phyloP scores from a whole-genome alignment of 2,888 invertebrate species.

The Apomyelois bistriatella region DNA sequence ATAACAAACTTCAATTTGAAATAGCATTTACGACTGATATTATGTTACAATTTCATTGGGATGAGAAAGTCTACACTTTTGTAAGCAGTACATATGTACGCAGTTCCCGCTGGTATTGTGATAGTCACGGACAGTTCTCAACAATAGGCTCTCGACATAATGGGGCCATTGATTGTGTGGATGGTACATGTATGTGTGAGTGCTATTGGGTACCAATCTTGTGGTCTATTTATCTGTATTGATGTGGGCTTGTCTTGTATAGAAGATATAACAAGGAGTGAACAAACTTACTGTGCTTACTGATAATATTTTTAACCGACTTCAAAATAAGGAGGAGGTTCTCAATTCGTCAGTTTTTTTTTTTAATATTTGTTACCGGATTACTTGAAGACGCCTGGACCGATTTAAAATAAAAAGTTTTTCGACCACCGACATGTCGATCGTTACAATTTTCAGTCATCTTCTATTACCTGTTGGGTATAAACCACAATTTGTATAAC shows the following conservation, averaged over 20 bases:
- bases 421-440: no score
- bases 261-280: background rate
- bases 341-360: no score
- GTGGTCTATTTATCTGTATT: constrained; percentile 38
- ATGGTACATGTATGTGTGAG: constrained; percentile 52
- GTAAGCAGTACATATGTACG: constrained; percentile 34
- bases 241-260: constrained; percentile 30
- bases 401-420: no score
- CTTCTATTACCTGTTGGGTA: no score
- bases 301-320: background rate
- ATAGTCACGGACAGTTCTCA: constrained; percentile 67
- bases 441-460: no score
- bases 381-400: no score
- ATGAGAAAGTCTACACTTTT: constrained; percentile 54
- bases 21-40: background rate
- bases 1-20: background rate
- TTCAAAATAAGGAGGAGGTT: no score
- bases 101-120: constrained; percentile 62
- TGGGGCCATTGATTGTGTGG: constrained; percentile 72
- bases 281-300: no score
- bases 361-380: no score
- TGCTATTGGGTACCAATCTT: constrained; percentile 45
- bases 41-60: constrained; percentile 26
- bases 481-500: no score
- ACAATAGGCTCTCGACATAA: constrained; percentile 73